Conservation (phyloP, 2,113 vertebrate species). For the Ptilorrhoa leucosticta region DNA sequence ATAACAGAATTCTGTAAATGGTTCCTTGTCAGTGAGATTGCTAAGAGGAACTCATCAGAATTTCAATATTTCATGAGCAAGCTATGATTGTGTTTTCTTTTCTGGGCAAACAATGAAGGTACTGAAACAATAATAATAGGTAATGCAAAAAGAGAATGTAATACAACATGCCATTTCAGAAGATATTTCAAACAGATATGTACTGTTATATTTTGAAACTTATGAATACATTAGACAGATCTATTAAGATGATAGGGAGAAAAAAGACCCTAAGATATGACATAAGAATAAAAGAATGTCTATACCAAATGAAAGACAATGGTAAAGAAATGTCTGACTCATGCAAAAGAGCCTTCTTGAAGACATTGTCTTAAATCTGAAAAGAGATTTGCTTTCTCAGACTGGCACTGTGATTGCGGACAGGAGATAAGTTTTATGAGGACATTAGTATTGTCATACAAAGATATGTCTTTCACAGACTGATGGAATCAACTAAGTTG, state of each 20-base stretch:
- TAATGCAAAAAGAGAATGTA: not conserved
- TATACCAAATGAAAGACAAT: not conserved
- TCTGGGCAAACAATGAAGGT: not conserved
- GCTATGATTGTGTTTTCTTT: not conserved
- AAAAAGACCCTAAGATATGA: not conserved
- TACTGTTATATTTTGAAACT: not conserved
- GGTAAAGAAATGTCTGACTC: not conserved
- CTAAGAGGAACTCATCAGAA: not conserved
- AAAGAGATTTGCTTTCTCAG: not conserved
- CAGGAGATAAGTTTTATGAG: not conserved
- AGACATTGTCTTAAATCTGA: not conserved
- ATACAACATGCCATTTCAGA: not conserved
- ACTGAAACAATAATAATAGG: not conserved
- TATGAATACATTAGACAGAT: not conserved
- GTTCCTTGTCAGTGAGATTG: not conserved
- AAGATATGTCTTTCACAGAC: not conserved
- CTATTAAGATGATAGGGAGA: not conserved
- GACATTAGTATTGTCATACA: not conserved
- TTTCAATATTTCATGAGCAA: not conserved
- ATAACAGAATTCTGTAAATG: not conserved
- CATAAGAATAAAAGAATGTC: not conserved
- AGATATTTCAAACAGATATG: not conserved
- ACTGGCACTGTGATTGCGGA: not conserved
- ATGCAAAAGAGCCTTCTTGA: not conserved
- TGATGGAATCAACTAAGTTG: not conserved